Evolutionary conservation across 2,888 invertebrate species (phyloP).

Genomic region (Alentia gelatinosa): DNA sequence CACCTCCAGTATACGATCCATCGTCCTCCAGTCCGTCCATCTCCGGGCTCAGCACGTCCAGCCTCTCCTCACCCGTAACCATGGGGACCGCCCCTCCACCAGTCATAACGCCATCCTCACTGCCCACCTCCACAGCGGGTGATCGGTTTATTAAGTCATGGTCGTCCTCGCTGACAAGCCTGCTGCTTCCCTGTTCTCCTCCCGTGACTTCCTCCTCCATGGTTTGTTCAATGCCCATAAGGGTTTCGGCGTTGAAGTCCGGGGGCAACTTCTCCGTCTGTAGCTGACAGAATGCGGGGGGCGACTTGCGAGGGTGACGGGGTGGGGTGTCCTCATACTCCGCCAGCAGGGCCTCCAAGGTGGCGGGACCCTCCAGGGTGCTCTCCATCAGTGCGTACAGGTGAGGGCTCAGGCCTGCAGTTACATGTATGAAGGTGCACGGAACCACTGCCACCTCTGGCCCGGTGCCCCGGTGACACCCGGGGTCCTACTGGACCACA

Average conservation of each 20-base stretch:
- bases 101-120: background rate
- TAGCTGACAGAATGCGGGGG: background rate
- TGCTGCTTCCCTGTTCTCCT: background rate
- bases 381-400: background rate
- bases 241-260: background rate
- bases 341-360: background rate
- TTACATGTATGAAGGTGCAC: background rate
- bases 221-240: background rate
- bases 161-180: background rate
- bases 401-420: background rate
- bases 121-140: background rate
- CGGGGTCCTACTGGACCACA: too few species aligned
- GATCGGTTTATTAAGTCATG: background rate
- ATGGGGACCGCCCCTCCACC: background rate
- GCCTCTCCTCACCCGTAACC: background rate
- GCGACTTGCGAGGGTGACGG: background rate
- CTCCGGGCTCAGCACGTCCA: background rate
- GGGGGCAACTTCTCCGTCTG: background rate
- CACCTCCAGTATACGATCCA: background rate
- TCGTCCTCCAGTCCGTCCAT: background rate
- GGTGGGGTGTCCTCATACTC: background rate
- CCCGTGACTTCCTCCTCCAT: background rate
- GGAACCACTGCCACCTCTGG: background rate
- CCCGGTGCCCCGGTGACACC: background rate
- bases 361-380: background rate